Percentiles rank a stretch among this genome's conserved stretches.
Evolutionary conservation across 1,140 invertebrate genomes (phyloP).

Genomic region (Hypsibius dujardini): DNA sequence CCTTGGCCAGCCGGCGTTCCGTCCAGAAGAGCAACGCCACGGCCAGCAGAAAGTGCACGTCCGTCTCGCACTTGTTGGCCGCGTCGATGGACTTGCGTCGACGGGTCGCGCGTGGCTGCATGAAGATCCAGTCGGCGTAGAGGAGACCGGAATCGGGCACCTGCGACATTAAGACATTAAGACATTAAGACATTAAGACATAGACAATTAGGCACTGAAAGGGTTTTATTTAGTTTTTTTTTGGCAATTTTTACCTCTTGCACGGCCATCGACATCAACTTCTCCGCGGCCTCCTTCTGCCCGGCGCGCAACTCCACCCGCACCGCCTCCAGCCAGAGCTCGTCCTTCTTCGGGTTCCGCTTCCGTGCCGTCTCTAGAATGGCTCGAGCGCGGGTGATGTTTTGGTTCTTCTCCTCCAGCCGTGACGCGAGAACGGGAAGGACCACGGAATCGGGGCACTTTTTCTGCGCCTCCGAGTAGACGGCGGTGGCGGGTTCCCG

Average conservation of each 20-base stretch:
- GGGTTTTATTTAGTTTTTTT: too few species aligned
- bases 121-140: conserved; percentile 94
- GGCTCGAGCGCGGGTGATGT: conserved; percentile 79
- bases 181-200: too few species aligned
- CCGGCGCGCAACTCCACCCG: conserved; percentile 65
- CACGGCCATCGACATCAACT: conserved; percentile 71
- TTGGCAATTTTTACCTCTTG: too few species aligned
- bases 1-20: conserved; percentile 78
- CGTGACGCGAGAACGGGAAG: conserved; percentile 73
- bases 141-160: conserved; percentile 78
- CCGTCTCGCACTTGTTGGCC: conserved; percentile 91
- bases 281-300: conserved; percentile 67
- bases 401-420: conserved; percentile 65
- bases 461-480: conserved; percentile 71
- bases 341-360: conserved; percentile 69
- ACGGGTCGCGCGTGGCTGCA: conserved; percentile 78
- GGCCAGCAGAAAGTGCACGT: conserved; percentile 81
- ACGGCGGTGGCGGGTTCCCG: conserved; percentile 66
- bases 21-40: conserved; percentile 93
- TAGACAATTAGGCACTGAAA: too few species aligned
- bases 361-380: conserved; percentile 83
- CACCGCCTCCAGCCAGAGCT: conserved; percentile 83
- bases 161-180: too few species aligned
- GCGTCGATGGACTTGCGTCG: conserved; percentile 97
- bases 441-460: conserved; percentile 70